Evolutionary conservation across 2,888 invertebrate species (phyloP), one percentile per base, ranked within the genome.

Genomic region (Polylopha cassiicola): DNA sequence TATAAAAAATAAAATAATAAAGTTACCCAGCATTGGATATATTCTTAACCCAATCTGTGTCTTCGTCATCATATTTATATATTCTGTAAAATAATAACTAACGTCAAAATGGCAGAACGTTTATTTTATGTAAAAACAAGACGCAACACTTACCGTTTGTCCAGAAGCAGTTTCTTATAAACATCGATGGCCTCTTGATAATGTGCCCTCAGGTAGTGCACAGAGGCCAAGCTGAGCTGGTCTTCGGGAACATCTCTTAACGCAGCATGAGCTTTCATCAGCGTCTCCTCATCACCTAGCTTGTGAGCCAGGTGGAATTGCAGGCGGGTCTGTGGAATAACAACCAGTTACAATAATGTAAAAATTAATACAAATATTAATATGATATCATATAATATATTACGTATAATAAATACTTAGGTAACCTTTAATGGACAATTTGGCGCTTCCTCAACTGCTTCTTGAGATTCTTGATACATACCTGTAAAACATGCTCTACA

Each of bases 111-210:
- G 13, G 11, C 8, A 11, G 13, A 27, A 13, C 2, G 13, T n/a
- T 7, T 7, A 16, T 5, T 3, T 3, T n/a, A 13, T 27, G 23
- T 23, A 8, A 20, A 4, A 10, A 7, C 6, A 17, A 21, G 16
- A 6, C 9, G 4, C 11, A 18, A 14, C 4, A 3, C 10, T 9
- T 4, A 95, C 96, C 97, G 93, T 81, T 98, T 95, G 57, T 97
- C 95, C 11, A 97, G 77, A 7, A 99, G 86, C 36, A 99, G 89
- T 44, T 95, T 89, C 75, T 99, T 99, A 70, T 99, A 99, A 48
- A 99, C 96, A 71, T 99, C 98, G 46, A 99, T 98, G 27, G 99
- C 98, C 73, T 99, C 99, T 70, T 98, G 98, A 70, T 98, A 99
- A 75, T 99, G 99, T 3, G 95, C 94, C 37, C 98, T 88, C 38